Percentiles rank a stretch among this genome's conserved stretches.
Evolutionary conservation across 2,113 vertebrate species (phyloP).

Genomic region (Hyla sarda): DNA sequence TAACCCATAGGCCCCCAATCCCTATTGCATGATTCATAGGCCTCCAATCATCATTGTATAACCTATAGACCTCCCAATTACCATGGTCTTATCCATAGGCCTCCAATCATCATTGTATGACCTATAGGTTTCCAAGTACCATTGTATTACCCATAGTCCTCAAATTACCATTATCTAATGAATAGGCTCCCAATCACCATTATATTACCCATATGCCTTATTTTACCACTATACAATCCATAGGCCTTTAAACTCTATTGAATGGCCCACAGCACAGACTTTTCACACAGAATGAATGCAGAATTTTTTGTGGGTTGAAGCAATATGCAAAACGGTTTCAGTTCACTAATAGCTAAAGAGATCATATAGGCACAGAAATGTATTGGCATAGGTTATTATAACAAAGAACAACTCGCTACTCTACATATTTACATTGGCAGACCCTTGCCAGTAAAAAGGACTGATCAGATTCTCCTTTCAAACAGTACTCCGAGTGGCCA

Average conservation of each 20-base stretch:
- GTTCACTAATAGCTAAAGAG: neutral
- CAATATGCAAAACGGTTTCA: neutral
- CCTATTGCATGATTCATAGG: neutral
- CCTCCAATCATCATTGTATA: neutral
- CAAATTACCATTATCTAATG: neutral
- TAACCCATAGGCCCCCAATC: neutral
- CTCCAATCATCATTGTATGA: neutral
- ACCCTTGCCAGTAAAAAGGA: neutral
- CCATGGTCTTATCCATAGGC: neutral
- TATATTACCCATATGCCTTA: neutral
- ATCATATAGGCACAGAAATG: constrained; percentile 17
- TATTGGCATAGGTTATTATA: neutral
- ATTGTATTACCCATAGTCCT: neutral
- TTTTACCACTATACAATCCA: neutral
- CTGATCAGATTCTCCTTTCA: neutral
- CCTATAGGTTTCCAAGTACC: neutral
- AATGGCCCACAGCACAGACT: neutral
- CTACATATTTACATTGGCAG: constrained; percentile 1
- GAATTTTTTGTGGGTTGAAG: neutral
- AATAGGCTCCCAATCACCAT: neutral
- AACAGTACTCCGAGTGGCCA: neutral
- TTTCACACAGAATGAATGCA: neutral
- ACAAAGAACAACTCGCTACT: neutral
- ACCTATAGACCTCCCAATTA: neutral
- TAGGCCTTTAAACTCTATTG: neutral